phyloP scores from a whole-genome alignment of 2,113 vertebrate species.

The Xiphophorus hellerii region DNA sequence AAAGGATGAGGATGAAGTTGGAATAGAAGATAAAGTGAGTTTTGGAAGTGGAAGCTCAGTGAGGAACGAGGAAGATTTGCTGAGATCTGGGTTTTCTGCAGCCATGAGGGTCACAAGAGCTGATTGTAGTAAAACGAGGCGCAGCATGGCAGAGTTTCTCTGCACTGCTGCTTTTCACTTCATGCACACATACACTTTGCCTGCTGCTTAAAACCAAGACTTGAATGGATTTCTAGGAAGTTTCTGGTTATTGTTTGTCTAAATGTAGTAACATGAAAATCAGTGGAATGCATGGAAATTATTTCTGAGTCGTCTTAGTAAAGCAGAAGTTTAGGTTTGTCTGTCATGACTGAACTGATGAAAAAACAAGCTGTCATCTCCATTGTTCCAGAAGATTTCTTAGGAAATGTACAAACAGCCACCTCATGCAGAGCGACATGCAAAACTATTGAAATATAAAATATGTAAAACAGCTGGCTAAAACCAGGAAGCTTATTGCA shows the following conservation, averaged over 20 bases:
- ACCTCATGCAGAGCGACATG: conserved; percentile 19
- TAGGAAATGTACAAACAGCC: not conserved
- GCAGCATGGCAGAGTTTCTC: not conserved
- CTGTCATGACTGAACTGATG: not conserved
- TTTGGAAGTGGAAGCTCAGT: no score
- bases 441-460: conserved; percentile 65
- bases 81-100: not conserved
- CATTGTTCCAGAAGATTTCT: accelerated
- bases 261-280: not conserved
- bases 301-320: not conserved
- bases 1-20: no score
- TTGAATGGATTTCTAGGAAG: not conserved
- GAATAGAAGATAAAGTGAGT: no score
- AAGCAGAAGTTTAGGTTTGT: not conserved
- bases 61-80: not conserved
- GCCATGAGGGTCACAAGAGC: not conserved
- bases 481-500: not conserved
- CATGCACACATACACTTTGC: not conserved
- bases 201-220: not conserved
- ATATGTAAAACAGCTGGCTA: conserved; percentile 23
- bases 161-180: not conserved
- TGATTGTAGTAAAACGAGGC: not conserved
- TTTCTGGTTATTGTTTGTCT: not conserved
- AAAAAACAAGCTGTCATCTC: not conserved
- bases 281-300: not conserved